A percentile compares a stretch with the other conserved stretches of the same genome.
Conservation (phyloP, 1,140 invertebrate species). For the Mya arenaria region DNA sequence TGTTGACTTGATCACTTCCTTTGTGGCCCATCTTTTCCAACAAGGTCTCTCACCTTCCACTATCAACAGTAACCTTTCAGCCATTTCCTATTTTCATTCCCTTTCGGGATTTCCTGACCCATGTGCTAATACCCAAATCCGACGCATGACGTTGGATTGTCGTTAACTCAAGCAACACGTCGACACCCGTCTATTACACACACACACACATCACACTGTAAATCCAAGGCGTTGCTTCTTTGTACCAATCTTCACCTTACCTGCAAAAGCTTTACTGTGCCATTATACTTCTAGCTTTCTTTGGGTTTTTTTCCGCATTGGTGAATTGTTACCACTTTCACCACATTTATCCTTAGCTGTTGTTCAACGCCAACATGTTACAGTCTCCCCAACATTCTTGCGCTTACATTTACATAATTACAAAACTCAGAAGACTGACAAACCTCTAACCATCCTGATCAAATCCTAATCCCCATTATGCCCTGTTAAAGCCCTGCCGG, state of each 20-base stretch:
- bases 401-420: not conserved
- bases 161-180: not conserved
- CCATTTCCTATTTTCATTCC: not conserved
- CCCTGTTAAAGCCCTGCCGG: not conserved
- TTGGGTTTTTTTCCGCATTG: slow-evolving; percentile 4
- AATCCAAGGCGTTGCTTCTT: too few species aligned
- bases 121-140: not conserved
- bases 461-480: not conserved
- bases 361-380: not conserved
- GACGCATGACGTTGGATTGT: not conserved
- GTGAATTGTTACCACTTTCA: not conserved
- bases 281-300: not conserved
- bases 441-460: not conserved
- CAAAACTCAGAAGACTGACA: not conserved
- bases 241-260: not conserved
- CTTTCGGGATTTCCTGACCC: not conserved
- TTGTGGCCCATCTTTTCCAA: not conserved
- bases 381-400: not conserved
- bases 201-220: not conserved
- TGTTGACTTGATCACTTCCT: not conserved
- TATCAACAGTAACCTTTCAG: not conserved
- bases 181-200: not conserved
- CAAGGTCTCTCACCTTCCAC: not conserved
- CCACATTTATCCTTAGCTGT: not conserved
- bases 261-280: not conserved